Conservation (phyloP, 2,113 vertebrate species). For the Tragulus kanchil region DNA sequence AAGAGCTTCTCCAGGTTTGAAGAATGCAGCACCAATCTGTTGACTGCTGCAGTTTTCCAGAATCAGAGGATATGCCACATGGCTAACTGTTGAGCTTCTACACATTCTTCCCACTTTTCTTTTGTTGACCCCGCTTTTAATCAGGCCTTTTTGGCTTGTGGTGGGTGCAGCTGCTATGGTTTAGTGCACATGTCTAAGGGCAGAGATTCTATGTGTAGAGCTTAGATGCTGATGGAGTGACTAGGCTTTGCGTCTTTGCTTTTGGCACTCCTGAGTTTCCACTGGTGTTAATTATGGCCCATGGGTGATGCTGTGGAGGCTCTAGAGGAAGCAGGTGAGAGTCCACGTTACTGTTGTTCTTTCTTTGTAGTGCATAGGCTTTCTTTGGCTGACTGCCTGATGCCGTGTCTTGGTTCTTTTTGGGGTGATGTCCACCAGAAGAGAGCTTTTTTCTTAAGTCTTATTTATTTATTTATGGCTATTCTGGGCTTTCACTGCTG, state of each 20-base stretch:
- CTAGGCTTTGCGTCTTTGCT: conserved; percentile 6
- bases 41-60: background rate
- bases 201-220: conserved; percentile 4
- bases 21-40: background rate
- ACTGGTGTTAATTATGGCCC: conserved; percentile 6
- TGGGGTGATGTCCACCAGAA: background rate
- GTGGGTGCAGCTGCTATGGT: conserved; percentile 26
- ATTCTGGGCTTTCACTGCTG: too few relatives aligned
- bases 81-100: background rate
- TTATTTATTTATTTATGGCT: too few relatives aligned
- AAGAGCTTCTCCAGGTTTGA: background rate
- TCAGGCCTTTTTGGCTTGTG: conserved; percentile 27
- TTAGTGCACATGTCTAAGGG: background rate
- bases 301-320: background rate
- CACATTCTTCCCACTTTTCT: background rate
- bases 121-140: background rate
- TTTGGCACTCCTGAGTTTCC: conserved; percentile 36
- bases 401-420: background rate
- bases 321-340: background rate
- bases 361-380: background rate
- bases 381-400: background rate
- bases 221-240: conserved; percentile 9
- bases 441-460: background rate
- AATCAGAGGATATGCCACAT: background rate
- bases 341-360: background rate